Evolutionary conservation across 2,113 vertebrate species (phyloP), one percentile per base, ranked within the genome.

Genomic region (Peromyscus maniculatus): DNA sequence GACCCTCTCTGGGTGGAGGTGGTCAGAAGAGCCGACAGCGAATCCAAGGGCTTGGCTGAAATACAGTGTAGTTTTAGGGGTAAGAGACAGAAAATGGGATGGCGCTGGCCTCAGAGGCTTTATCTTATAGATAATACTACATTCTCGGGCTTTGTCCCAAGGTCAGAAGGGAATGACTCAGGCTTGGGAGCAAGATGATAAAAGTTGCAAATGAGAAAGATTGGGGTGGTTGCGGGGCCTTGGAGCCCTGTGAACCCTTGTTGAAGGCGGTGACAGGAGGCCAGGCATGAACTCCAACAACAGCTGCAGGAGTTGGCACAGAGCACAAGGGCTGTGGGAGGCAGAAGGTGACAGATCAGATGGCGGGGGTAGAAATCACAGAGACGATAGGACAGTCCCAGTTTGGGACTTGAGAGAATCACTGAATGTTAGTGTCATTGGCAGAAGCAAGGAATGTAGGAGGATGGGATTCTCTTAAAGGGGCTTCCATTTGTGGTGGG

Each of bases 1-100:
- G 22, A 77, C 59, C 80, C 39, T 36, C 46, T 49, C 49, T 84
- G 28, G 4, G 33, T 57, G 7, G 77, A 75, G 62, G 69, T 67
- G 80, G 9, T 67, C n/a, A 43, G 52, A 10, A 57, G 10, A 33
- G 39, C 26, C 75, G 9, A 79, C 13, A 8, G 22, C 55, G 22
- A 87, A 57, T 24, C 33, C 3, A 12, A 62, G 79, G 39, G n/a
- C 2, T 31, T 62, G 69, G 49, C 74, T 77, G 36, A 69, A 43
- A 9, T 3, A 24, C 7, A 43, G 28, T 13, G 5, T 28, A 19
- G 33, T 3, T 7, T 0, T 22, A 7, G 21, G 75, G 31, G 24
- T 17, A 36, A 92, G 52, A 33, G 4, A 72, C 15, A 28, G n/a
- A 75, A 82, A 49, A 31, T 66, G 46, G 69, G 7, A n/a, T 17